Evolutionary conservation across 2,797 vertebrate genomes (phyloP), one percentile per base, ranked within the genome.

Genomic region (Paedocypris micromegethes): DNA sequence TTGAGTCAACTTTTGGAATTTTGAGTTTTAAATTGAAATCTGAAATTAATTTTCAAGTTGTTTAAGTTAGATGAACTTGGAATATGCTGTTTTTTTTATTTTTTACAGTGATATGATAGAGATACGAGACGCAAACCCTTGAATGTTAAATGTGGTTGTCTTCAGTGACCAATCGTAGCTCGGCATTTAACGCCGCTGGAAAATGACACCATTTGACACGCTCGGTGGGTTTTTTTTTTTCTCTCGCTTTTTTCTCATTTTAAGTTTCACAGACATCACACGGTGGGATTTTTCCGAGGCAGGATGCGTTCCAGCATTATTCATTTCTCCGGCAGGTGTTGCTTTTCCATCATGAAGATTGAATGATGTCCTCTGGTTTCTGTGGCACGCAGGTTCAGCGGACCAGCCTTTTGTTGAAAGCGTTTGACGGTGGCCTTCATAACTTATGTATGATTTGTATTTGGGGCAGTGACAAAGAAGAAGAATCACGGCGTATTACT

Each of bases 321-420:
- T 86, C 84, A 86, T 86, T 84, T 82, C 82, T 86, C 78, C 84
- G 67, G 77, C 79, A 81, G 84, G 80, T 86, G 83, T 78, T 85
- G 74, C 72, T 87, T 81, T 83, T 80, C 73, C 82, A 68, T 81
- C 64, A 60, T 70, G 75, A 80, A 85, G 82, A 80, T 83, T 84
- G 74, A 80, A 77, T 82, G 83, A 80, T 81, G 74, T 79, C 75
- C 69, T 73, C 83, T 85, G 84, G 83, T 81, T 79, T 83, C 76
- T 75, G 45, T 82, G 78, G 82, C 82, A 81, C 41, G 63, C 72
- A 69, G 39, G 70, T 71, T 48, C 51, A 49, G 8, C 66, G 57
- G 50, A 40, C 55, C 2, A 54, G 77, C 79, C 81, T 61, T 60
- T 67, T 82, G 52, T 72, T 80, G 77, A 83, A 82, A 78, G 48